These are phyloP conservation scores for Malurus splendens DNA, from an alignment of 2,797 vertebrate genomes.

Conservation along the genomic window DNA sequence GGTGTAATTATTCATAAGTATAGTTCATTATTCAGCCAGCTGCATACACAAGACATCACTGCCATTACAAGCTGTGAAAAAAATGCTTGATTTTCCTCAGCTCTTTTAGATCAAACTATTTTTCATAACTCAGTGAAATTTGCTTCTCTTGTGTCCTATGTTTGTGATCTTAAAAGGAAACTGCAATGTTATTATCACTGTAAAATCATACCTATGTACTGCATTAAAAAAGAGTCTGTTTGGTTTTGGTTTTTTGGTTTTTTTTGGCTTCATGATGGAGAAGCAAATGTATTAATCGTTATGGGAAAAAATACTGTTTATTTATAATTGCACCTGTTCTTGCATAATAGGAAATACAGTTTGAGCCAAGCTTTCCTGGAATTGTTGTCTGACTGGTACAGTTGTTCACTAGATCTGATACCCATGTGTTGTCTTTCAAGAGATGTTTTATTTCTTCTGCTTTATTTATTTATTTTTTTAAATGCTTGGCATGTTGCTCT, in stretches of 20 bases:
- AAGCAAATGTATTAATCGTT: background rate
- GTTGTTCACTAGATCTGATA: conserved; percentile 3
- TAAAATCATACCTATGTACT: background rate
- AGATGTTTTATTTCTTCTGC: background rate
- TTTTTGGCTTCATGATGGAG: background rate
- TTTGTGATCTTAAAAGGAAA: background rate
- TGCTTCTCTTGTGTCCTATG: background rate
- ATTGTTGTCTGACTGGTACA: conserved; percentile 46
- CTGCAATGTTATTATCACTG: background rate
- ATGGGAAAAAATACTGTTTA: background rate
- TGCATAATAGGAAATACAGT: conserved; percentile 52
- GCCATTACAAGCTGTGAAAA: background rate
- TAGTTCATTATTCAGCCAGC: background rate
- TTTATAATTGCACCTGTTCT: conserved; percentile 50
- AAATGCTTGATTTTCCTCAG: background rate
- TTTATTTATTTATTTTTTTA: background rate
- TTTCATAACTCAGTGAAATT: background rate
- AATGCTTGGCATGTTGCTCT: background rate
- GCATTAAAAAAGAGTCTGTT: background rate
- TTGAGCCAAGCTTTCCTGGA: conserved; percentile 41
- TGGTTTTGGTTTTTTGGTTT: background rate
- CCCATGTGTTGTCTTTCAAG: background rate
- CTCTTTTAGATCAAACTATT: background rate
- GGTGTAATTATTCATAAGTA: background rate
- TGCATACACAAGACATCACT: background rate